Percentiles rank a stretch among this genome's conserved stretches.
Conservation (phyloP, 2,797 vertebrate genomes). For the Rhinoraja longicauda region DNA sequence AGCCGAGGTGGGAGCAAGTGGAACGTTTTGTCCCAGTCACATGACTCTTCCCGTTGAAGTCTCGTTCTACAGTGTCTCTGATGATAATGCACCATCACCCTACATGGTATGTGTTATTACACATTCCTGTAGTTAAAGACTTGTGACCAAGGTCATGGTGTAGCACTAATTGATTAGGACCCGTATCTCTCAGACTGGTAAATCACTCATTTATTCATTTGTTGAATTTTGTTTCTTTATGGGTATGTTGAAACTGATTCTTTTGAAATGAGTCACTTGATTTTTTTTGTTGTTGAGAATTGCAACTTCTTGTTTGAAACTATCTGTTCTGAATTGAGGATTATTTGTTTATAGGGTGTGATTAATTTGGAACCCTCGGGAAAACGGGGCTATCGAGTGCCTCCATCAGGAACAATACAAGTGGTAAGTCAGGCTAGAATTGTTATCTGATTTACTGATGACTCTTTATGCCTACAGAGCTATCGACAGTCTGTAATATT, state of each 20-base stretch:
- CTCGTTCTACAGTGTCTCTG: slow-evolving; percentile 96
- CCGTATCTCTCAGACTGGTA: slow-evolving; percentile 34
- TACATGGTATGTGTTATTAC: slow-evolving; percentile 75
- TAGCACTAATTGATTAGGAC: slow-evolving; percentile 38
- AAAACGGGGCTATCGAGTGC: slow-evolving; percentile 97
- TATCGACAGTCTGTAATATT: background rate
- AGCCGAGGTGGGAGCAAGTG: slow-evolving; percentile 93
- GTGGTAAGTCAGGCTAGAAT: slow-evolving; percentile 70
- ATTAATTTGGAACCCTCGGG: slow-evolving; percentile 96
- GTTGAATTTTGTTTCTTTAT: slow-evolving; percentile 31
- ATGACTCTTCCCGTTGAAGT: slow-evolving; percentile 93
- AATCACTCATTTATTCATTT: slow-evolving; percentile 35
- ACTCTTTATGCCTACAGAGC: background rate
- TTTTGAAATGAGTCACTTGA: background rate
- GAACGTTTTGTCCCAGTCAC: slow-evolving; percentile 92
- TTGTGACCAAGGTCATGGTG: slow-evolving; percentile 37
- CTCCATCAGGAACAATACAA: slow-evolving; percentile 99
- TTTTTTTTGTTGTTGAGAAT: background rate
- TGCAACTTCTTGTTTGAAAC: background rate
- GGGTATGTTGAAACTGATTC: slow-evolving; percentile 21
- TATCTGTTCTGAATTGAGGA: slow-evolving; percentile 17
- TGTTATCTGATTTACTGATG: background rate
- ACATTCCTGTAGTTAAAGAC: slow-evolving; percentile 37
- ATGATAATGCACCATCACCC: slow-evolving; percentile 95
- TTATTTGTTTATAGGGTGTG: slow-evolving; percentile 73